A percentile compares a stretch with the other conserved stretches of the same genome.
These are phyloP conservation scores for Temnothorax nylanderi DNA, from an alignment of 1,140 invertebrate species.

Conservation along the genomic window DNA sequence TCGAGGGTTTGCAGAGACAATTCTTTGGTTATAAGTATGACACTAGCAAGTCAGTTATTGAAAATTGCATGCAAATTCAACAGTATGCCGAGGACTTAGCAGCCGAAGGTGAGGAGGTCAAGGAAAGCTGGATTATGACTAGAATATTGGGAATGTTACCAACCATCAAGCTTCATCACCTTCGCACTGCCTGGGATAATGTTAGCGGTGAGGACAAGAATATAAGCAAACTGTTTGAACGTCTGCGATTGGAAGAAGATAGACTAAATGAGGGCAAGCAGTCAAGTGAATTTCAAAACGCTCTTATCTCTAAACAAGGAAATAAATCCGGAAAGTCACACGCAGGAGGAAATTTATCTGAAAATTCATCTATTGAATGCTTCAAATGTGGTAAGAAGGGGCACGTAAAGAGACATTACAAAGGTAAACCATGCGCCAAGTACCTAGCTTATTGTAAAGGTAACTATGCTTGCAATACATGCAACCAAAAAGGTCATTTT, in stretches of 20 bases:
- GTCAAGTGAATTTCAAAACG: slow-evolving; percentile 20
- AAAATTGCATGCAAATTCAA: slow-evolving; percentile 67
- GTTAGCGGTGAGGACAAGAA: slow-evolving; percentile 39
- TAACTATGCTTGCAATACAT: slow-evolving; percentile 63
- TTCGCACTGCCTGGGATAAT: slow-evolving; percentile 64
- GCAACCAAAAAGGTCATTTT: slow-evolving; percentile 64
- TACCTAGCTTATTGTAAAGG: slow-evolving; percentile 70
- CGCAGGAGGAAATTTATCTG: not conserved
- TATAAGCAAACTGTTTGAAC: slow-evolving; percentile 55
- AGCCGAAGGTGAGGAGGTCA: slow-evolving; percentile 57
- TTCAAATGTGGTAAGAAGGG: slow-evolving; percentile 65
- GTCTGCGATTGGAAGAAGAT: slow-evolving; percentile 64
- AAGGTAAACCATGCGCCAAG: slow-evolving; percentile 64
- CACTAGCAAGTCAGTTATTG: slow-evolving; percentile 53
- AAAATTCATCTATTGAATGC: slow-evolving; percentile 36
- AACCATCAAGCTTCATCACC: slow-evolving; percentile 59
- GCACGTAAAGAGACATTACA: slow-evolving; percentile 66
- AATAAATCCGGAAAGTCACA: not conserved
- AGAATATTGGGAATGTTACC: slow-evolving; percentile 64
- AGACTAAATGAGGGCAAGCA: slow-evolving; percentile 37
- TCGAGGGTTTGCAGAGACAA: slow-evolving; percentile 61
- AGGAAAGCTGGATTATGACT: slow-evolving; percentile 64
- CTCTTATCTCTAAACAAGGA: slow-evolving; percentile 23
- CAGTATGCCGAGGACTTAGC: slow-evolving; percentile 43
- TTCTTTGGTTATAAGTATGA: slow-evolving; percentile 70